phyloP scores from a whole-genome alignment of 2,113 vertebrate species.

The Spea bombifrons region DNA sequence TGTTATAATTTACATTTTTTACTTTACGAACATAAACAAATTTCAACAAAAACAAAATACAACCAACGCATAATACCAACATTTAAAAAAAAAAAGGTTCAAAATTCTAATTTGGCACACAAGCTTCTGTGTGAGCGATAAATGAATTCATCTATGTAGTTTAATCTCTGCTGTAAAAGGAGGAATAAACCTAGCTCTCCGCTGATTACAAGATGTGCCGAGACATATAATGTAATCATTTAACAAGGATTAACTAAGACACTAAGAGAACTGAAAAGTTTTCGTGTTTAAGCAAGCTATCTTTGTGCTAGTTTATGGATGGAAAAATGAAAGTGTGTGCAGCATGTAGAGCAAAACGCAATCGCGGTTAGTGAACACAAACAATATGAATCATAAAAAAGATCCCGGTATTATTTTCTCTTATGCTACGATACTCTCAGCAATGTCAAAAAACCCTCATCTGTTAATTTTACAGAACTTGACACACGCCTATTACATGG shows the following conservation, averaged over 20 bases:
- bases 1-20: too few species aligned
- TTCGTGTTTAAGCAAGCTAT: constrained; percentile 24
- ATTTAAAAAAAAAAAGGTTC: constrained; percentile 1
- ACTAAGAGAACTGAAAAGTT: constrained; percentile 37
- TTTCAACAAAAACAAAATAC: too few species aligned
- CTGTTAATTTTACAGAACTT: too few species aligned
- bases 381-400: constrained; percentile 8
- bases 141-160: constrained; percentile 35
- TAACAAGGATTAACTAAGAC: constrained; percentile 43
- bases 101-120: constrained; percentile 10
- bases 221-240: constrained; percentile 22
- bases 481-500: too few species aligned
- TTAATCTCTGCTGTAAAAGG: background rate
- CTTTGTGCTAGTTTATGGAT: constrained; percentile 26
- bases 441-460: too few species aligned
- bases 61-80: too few species aligned
- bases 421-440: background rate
- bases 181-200: background rate
- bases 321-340: constrained; percentile 20
- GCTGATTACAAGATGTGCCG: background rate
- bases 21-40: too few species aligned
- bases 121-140: background rate
- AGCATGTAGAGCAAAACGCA: constrained; percentile 31
- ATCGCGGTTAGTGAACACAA: constrained; percentile 18
- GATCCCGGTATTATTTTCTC: constrained; percentile 6